Base-by-base conservation (phyloP, 2,113 vertebrate genomes). In the Bubo scandiacus region DNA sequence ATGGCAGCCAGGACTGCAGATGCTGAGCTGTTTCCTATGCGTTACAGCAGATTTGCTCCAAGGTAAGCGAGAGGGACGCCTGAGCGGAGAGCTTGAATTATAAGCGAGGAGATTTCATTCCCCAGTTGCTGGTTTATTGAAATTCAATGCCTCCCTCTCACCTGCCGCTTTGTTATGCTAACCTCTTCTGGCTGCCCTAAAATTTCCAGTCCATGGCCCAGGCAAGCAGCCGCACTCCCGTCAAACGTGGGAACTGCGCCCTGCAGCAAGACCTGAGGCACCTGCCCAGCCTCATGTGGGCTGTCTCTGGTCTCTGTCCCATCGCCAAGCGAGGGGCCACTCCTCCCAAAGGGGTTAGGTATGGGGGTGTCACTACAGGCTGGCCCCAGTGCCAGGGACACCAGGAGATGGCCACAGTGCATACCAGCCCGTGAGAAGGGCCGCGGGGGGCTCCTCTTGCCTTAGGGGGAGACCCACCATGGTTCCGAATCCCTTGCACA, bases 11-110 rank as follows among this genome's bases (percentile, higher is more conserved):
- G 83, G 36, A 57, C 77, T 81, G 65, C 91, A 91, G 54, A 8
- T 91, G 91, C 95, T 77, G 92, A 95, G 94, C 95, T 95, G 88
- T 94, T 94, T 84, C 90, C 86, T 94, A 85, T 84, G 95, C 91
- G 72, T 90, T 94, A 95, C 43, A 91, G 95, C 68, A 95, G 86
- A 92, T 92, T 97, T 95, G 86, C 88, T 96, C 86, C 58, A 61
- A 94, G 84, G 88, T 87, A 94, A 91, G 91, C 0, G 40, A 89
- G 91, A 92, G 78, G 86, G 86, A 92, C 0, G 30, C 80, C 58
- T 74, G 83, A 92, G 89, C 40, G 1, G 1, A 19, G 77, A 70
- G 86, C 72, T 29, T 40, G 18, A 87, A 95, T 92, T 91, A 91
- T 72, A 97, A 89, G 88, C 17, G 2, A 92, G 75, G 86, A 93